Evolutionary conservation across 2,113 vertebrate genomes (phyloP).

Genomic region (Mustela nigripes): DNA sequence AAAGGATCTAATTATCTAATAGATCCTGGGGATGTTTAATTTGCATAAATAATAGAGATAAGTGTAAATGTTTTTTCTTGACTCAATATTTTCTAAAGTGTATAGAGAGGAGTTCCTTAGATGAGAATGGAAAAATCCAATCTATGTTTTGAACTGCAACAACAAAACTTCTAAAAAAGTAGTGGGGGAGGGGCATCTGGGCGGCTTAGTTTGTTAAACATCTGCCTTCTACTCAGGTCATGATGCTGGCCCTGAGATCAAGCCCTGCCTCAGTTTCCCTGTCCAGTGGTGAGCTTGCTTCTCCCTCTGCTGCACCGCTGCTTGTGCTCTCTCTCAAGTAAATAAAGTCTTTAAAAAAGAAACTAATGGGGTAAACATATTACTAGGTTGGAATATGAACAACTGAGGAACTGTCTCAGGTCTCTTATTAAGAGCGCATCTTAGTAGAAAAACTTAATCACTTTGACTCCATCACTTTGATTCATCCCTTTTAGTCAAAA

Average conservation of each 20-base stretch:
- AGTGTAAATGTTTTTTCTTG: neutral
- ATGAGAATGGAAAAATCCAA: neutral
- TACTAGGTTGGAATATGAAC: neutral
- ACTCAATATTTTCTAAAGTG: neutral
- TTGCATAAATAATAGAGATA: neutral
- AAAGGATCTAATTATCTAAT: conserved; percentile 1
- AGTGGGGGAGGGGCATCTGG: neutral
- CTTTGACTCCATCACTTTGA: neutral
- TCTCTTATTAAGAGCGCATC: neutral
- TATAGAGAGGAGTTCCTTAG: neutral
- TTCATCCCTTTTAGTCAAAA: neutral
- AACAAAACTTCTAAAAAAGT: neutral
- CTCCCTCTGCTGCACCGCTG: neutral
- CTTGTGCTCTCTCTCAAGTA: neutral
- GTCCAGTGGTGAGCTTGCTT: neutral
- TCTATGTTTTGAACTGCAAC: neutral
- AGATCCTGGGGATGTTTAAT: neutral
- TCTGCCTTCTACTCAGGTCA: neutral
- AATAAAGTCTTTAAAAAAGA: neutral
- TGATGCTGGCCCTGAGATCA: neutral
- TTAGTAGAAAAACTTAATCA: neutral
- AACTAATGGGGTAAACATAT: neutral
- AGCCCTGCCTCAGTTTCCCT: neutral
- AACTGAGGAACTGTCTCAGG: neutral
- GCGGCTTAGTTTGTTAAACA: neutral